A percentile compares a stretch with the other conserved stretches of the same genome.
These are phyloP conservation scores for Noctua comes DNA, from an alignment of 2,888 invertebrate species.

Conservation along the genomic window DNA sequence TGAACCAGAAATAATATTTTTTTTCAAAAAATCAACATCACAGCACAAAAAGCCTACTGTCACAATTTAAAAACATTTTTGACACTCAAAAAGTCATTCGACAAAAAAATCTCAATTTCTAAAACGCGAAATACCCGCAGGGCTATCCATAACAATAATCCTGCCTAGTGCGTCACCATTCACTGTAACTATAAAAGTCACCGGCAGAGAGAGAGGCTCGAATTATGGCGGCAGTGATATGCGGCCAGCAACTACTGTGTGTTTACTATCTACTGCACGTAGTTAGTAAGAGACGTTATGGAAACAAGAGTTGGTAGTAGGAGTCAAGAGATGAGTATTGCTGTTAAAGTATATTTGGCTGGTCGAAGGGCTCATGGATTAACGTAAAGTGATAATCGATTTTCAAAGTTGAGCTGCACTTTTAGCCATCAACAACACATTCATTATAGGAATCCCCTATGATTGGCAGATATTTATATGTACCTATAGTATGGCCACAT, in stretches of 20 bases:
- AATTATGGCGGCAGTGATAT: slow-evolving; percentile 60
- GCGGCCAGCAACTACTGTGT: slow-evolving; percentile 32
- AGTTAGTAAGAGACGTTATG: neutral
- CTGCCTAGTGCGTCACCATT: slow-evolving; percentile 59
- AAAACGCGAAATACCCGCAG: slow-evolving; percentile 37
- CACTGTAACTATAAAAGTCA: slow-evolving; percentile 65
- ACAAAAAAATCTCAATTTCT: slow-evolving; percentile 32
- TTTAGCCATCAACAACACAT: neutral
- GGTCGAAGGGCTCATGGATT: neutral
- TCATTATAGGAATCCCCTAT: neutral
- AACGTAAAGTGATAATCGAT: neutral
- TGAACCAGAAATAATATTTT: neutral
- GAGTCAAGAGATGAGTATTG: no score
- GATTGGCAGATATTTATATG: no score
- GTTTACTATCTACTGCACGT: slow-evolving; percentile 19
- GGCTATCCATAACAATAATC: slow-evolving; percentile 59
- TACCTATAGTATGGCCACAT: neutral
- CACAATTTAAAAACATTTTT: slow-evolving; percentile 2
- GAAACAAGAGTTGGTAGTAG: neutral
- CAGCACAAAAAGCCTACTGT: neutral
- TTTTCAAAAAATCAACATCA: neutral
- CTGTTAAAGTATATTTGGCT: neutral
- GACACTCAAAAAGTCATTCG: slow-evolving; percentile 25
- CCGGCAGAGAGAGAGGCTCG: slow-evolving; percentile 43
- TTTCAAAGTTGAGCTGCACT: neutral